These are phyloP conservation scores for Lagothrix lagotricha DNA, from an alignment of 2,797 vertebrate genomes.

Conservation along the genomic window DNA sequence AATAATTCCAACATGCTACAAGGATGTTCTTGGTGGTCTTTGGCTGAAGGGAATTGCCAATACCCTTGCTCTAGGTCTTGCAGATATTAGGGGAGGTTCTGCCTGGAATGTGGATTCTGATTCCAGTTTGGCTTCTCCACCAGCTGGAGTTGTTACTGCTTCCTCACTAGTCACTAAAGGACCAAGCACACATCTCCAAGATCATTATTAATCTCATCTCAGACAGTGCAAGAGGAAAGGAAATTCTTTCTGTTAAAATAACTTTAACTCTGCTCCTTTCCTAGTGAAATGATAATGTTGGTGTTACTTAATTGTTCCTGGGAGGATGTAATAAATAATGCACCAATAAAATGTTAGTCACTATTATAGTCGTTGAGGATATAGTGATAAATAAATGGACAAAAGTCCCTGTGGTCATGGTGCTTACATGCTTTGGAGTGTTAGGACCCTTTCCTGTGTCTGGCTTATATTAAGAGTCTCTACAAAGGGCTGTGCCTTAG, in stretches of 20 bases:
- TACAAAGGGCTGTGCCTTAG: background rate
- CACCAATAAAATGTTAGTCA: background rate
- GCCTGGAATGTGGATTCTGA: background rate
- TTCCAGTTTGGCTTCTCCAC: background rate
- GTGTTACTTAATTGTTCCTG: background rate
- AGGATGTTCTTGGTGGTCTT: background rate
- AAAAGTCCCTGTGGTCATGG: background rate
- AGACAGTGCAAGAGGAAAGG: background rate
- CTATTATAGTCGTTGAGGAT: background rate
- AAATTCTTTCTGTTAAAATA: background rate
- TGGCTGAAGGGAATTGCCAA: background rate
- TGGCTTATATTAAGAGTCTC: background rate
- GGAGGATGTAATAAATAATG: background rate
- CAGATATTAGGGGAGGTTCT: background rate
- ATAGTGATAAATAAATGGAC: background rate
- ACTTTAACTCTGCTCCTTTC: background rate
- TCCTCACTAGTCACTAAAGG: background rate
- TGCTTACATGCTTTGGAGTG: background rate
- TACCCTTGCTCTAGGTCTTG: background rate
- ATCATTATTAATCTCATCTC: background rate
- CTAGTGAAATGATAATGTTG: background rate
- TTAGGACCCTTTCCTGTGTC: background rate
- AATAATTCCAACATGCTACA: background rate
- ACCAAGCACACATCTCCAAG: background rate
- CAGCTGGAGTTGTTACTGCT: background rate